Evolutionary conservation across 2,888 invertebrate species (phyloP), one percentile per base, ranked within the genome.

Genomic region (Pachliopta kotzebuea): DNA sequence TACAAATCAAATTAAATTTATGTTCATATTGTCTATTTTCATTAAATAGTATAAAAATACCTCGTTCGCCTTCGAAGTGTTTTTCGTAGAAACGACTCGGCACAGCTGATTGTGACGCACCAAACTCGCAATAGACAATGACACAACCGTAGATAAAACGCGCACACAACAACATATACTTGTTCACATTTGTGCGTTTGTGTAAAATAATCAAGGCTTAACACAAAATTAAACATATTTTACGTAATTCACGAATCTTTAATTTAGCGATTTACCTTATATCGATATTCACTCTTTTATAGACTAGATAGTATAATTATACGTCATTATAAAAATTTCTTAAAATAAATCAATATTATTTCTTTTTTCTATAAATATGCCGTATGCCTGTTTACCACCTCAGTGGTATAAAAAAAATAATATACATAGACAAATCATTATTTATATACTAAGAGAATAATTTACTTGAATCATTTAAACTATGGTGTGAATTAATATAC

Each of bases 51-150:
- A 4, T 55, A 62, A 65, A 58, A 62, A 65, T 62, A 65, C 37
- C 50, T 58, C 58, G 61, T 53, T 56, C 45, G 45, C 57, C 49
- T 55, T 56, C 55, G 55, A 31, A 37, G 58, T 23, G 50, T 18
- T 61, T 57, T 62, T 65, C 61, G 58, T 18, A 29, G 65, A 63
- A 62, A 62, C 67, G 62, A 65, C 66, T 69, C 67, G 60, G 63
- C 66, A 68, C 77, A 79, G 79, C 78, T 79, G 78, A 76, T 70
- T 71, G 67, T 77, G 79, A 79, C 79, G 79, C 79, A 72, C 75
- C 70, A 58, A 58, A 63, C 58, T 58, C 57, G 63, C 63, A 61
- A 42, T 66, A 52, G 61, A 53, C 65, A 65, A 54, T 67, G 65
- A 63, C 65, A 68, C 60, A 42, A 31, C 26, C 58, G 49, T 57